Evolutionary conservation across 2,888 invertebrate genomes (phyloP), one percentile per base, ranked within the genome.

Genomic region (Lithosia quadra): DNA sequence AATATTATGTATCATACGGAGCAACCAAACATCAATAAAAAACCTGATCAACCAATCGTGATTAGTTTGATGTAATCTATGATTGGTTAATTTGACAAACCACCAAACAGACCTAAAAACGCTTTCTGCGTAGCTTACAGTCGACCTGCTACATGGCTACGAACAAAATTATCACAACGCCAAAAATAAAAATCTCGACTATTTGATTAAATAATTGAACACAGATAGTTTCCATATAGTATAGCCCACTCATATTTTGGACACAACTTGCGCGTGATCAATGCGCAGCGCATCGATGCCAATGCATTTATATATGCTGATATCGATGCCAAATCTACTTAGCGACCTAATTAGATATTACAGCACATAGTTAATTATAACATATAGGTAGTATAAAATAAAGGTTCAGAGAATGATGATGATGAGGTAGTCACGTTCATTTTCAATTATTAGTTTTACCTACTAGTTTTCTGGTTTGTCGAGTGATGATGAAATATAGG

Each of bases 311-410:
- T 76, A 81, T 81, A 77, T 78, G 84, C 78, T 69, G 82, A 81
- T 81, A 77, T 79, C 77, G 79, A 83, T 84, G 86, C 86, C 86
- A 86, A 84, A 79, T 74, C 67, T 70, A 79, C 70, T 79, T 77
- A 76, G 75, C 73, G 79, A 78, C 76, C 76, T 76, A 74, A 84
- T 84, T 80, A 81, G 75, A 78, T 68, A 66, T 55, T 53, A 65
- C n/a, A 58, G 64, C 24, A 60, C 56, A 49, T 62, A 65, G 65
- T 34, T 56, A 63, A 22, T 64, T 33, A 61, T 34, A 69, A 75
- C n/a, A n/a, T n/a, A n/a, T n/a, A n/a, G n/a, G n/a, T n/a, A n/a
- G n/a, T n/a, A n/a, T n/a, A n/a, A n/a, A n/a, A n/a, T n/a, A n/a
- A n/a, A n/a, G n/a, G n/a, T n/a, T n/a, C n/a, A n/a, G n/a, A n/a